Conservation (phyloP, 2,888 invertebrate genomes). For the Sphinx pinastri region DNA sequence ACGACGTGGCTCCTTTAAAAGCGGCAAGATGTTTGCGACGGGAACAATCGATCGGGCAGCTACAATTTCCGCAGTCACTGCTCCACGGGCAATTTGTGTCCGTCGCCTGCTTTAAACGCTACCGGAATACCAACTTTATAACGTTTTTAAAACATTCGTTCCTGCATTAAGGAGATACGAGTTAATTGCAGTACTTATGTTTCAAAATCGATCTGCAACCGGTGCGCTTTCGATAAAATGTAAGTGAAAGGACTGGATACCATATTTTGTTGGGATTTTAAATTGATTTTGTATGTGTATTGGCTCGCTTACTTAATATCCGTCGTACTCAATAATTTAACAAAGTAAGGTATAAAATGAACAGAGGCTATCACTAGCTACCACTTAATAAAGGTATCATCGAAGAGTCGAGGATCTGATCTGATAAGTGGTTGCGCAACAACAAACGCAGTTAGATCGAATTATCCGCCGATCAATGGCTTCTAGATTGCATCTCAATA, state of each 20-base stretch:
- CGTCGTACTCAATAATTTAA: constrained; percentile 23
- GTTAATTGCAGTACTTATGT: constrained; percentile 79
- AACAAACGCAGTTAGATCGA: constrained; percentile 74
- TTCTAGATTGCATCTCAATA: constrained; percentile 82
- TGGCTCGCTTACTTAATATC: neutral
- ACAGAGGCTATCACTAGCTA: constrained; percentile 50
- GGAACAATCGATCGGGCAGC: constrained; percentile 67
- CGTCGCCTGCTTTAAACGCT: constrained; percentile 81
- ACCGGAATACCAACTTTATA: constrained; percentile 79
- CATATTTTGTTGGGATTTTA: neutral
- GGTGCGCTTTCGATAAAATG: constrained; percentile 43
- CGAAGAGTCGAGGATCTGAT: constrained; percentile 65
- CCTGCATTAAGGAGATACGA: constrained; percentile 75
- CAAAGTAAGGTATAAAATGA: constrained; percentile 37
- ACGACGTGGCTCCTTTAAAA: constrained; percentile 32
- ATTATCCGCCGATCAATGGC: constrained; percentile 79
- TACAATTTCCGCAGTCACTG: constrained; percentile 77
- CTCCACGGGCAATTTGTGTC: constrained; percentile 79
- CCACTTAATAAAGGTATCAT: constrained; percentile 81
- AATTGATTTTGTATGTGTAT: constrained; percentile 19
- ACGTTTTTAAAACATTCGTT: constrained; percentile 75
- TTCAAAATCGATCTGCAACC: constrained; percentile 82
- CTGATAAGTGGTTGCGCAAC: constrained; percentile 77
- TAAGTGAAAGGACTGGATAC: neutral
- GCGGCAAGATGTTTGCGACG: constrained; percentile 45